Percentiles rank a stretch among this genome's conserved stretches.
phyloP scores from a whole-genome alignment of 2,888 invertebrate species.

The Leptinotarsa juncta region DNA sequence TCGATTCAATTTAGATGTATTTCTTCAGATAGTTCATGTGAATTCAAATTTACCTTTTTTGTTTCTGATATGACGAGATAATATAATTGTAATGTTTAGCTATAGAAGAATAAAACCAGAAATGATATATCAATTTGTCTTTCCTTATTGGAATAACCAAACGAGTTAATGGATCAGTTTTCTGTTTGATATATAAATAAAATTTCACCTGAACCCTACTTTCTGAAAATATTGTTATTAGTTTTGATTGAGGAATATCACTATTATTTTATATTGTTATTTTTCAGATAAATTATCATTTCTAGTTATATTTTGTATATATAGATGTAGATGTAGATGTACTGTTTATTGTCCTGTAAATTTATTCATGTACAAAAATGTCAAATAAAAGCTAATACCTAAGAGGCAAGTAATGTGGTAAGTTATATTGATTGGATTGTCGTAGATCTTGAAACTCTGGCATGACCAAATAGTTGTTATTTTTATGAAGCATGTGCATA shows the following conservation, averaged over 20 bases:
- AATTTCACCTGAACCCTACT: too few relatives aligned
- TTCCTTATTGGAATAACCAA: not conserved
- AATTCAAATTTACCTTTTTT: slow-evolving; percentile 25
- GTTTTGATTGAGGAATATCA: too few relatives aligned
- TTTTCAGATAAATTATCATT: not conserved
- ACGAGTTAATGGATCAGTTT: too few relatives aligned
- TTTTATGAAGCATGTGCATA: slow-evolving; percentile 1
- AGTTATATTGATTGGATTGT: slow-evolving; percentile 38
- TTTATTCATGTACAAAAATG: slow-evolving; percentile 2
- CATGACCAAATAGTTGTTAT: not conserved
- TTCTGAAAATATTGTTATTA: too few relatives aligned
- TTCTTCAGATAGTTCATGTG: not conserved
- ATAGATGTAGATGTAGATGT: not conserved
- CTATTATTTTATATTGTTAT: not conserved
- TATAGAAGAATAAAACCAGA: not conserved
- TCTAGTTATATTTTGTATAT: not conserved
- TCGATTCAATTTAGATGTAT: not conserved
- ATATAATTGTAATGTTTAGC: slow-evolving; percentile 17
- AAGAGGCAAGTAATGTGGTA: slow-evolving; percentile 56
- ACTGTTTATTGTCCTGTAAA: not conserved
- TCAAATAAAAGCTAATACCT: slow-evolving; percentile 59
- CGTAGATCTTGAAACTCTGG: slow-evolving; percentile 15
- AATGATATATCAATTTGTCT: not conserved
- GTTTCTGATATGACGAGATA: not conserved
- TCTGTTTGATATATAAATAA: too few relatives aligned